Conservation (phyloP, 2,797 vertebrate genomes). For the Labeo calbasu region DNA sequence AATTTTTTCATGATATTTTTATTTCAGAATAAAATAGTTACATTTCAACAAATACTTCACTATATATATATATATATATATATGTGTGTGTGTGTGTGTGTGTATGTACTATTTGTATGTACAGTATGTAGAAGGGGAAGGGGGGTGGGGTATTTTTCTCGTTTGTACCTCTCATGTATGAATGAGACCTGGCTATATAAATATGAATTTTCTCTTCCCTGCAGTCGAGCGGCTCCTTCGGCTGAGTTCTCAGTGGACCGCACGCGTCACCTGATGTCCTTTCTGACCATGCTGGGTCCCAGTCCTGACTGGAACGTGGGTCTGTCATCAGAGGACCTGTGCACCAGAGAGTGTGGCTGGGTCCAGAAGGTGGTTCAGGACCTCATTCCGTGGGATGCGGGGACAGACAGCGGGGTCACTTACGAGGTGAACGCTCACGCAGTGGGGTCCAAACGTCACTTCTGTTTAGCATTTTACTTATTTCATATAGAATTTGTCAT, state of each 20-base stretch:
- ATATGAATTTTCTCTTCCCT: neutral
- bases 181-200: neutral
- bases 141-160: neutral
- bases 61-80: too few relatives aligned
- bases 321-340: conserved; percentile 93
- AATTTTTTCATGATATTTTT: neutral
- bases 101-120: too few relatives aligned
- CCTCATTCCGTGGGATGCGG: conserved; percentile 97
- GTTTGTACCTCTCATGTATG: neutral
- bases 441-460: neutral
- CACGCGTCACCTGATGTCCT: conserved; percentile 94
- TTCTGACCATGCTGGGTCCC: conserved; percentile 95
- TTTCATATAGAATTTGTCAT: neutral
- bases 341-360: conserved; percentile 98
- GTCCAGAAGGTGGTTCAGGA: conserved; percentile 92
- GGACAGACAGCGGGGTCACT: conserved; percentile 93
- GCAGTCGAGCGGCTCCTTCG: conserved; percentile 93
- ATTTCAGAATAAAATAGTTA: too few relatives aligned
- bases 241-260: conserved; percentile 98
- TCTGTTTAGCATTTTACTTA: neutral
- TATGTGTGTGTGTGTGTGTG: too few relatives aligned
- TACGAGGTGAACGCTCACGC: conserved; percentile 84
- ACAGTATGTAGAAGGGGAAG: too few relatives aligned
- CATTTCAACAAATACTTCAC: too few relatives aligned
- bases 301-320: conserved; percentile 98